A percentile compares a stretch with the other conserved stretches of the same genome.
Conservation (phyloP, 1,140 invertebrate genomes). For the Polyergus mexicanus region DNA sequence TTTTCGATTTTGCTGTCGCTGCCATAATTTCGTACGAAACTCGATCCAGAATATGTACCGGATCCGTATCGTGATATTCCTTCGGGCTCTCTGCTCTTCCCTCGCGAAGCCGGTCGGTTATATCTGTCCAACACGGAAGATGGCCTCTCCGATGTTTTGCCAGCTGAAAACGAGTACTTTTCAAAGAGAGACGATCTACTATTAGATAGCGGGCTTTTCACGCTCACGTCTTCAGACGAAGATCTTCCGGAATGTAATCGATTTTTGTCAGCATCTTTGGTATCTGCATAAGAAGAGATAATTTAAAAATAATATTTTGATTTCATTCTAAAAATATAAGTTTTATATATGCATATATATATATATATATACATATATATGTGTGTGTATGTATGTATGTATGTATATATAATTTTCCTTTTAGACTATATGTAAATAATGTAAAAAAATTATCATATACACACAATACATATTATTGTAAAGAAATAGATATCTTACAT, state of each 20-base stretch:
- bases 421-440: not conserved
- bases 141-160: constrained; percentile 79
- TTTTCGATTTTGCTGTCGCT: constrained; percentile 78
- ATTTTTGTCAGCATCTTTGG: constrained; percentile 81
- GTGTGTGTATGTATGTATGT: too few relatives aligned
- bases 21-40: constrained; percentile 75
- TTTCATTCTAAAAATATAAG: not conserved
- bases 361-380: not conserved
- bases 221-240: constrained; percentile 78
- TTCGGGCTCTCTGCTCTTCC: constrained; percentile 81
- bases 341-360: not conserved
- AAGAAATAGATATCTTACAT: constrained; percentile 71
- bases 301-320: constrained; percentile 7
- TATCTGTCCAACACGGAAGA: constrained; percentile 83
- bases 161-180: constrained; percentile 79
- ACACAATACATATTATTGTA: not conserved
- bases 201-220: constrained; percentile 79
- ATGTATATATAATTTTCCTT: not conserved
- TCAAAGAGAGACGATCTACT: constrained; percentile 80
- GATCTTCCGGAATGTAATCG: constrained; percentile 77
- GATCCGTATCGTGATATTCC: constrained; percentile 78
- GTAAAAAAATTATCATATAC: not conserved
- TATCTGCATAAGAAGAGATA: constrained; percentile 67
- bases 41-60: constrained; percentile 80
- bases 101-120: constrained; percentile 78